Conservation (phyloP, 1,140 invertebrate genomes). For the Orius insidiosus region DNA sequence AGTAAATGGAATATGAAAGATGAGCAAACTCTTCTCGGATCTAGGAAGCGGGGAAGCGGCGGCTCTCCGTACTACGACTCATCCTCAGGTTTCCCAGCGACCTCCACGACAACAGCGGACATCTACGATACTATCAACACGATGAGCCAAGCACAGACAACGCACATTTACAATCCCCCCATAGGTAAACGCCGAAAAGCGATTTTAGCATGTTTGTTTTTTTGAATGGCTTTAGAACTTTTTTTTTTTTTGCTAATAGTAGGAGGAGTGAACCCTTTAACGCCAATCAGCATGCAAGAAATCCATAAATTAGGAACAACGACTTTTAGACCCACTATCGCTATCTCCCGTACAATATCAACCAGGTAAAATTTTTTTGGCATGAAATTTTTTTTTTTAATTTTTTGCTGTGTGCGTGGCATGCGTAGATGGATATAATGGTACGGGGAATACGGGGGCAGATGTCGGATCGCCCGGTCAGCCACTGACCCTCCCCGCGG, state of each 20-base stretch:
- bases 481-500: conserved; percentile 35
- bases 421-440: conserved; percentile 1
- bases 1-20: conserved; percentile 78
- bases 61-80: conserved; percentile 39
- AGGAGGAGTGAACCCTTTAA: conserved; percentile 52
- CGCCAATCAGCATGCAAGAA: conserved; percentile 62
- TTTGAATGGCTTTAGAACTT: conserved; percentile 6
- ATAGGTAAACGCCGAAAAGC: conserved; percentile 36
- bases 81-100: conserved; percentile 37
- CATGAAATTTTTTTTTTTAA: conserved; percentile 20
- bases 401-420: conserved; percentile 14
- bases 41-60: conserved; percentile 36
- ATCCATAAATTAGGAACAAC: conserved; percentile 30
- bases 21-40: conserved; percentile 66
- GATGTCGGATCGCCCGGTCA: conserved; percentile 29
- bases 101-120: conserved; percentile 38
- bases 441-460: conserved; percentile 14
- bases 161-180: conserved; percentile 54
- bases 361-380: conserved; percentile 16
- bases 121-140: conserved; percentile 59
- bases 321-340: conserved; percentile 17
- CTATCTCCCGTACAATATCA: conserved; percentile 20
- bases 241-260: conserved; percentile 22
- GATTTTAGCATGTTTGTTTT: conserved; percentile 41
- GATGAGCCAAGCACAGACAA: conserved; percentile 44